Evolutionary conservation across 1,140 invertebrate species (phyloP).

Genomic region (Acromyrmex heyeri): DNA sequence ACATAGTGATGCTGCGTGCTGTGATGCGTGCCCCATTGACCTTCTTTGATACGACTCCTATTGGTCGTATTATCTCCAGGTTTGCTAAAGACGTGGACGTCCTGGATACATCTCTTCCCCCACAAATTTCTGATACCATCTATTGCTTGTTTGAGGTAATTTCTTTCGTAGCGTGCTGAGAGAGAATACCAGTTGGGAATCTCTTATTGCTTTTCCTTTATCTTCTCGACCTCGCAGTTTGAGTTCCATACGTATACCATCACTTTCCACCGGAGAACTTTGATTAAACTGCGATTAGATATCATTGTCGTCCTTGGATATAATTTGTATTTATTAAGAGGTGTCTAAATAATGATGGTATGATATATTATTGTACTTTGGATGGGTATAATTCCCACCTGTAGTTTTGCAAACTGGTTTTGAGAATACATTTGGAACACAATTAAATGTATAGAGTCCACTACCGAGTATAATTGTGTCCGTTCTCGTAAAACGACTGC

Average conservation of each 20-base stretch:
- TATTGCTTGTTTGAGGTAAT: constrained; percentile 94
- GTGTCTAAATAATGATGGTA: not conserved
- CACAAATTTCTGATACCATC: constrained; percentile 90
- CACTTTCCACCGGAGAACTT: constrained; percentile 27
- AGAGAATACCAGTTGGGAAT: constrained; percentile 41
- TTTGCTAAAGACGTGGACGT: constrained; percentile 94
- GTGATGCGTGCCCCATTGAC: constrained; percentile 92
- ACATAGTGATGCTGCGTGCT: constrained; percentile 91
- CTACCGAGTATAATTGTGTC: constrained; percentile 79
- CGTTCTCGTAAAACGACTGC: constrained; percentile 50
- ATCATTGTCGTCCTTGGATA: not conserved
- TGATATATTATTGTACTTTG: constrained; percentile 21
- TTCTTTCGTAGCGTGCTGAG: constrained; percentile 68
- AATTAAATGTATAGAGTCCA: constrained; percentile 27
- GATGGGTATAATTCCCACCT: not conserved
- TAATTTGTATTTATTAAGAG: constrained; percentile 39
- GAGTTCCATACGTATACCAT: constrained; percentile 33
- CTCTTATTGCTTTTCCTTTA: constrained; percentile 62
- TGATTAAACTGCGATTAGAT: constrained; percentile 20
- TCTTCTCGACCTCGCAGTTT: constrained; percentile 54
- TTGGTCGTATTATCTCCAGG: constrained; percentile 94
- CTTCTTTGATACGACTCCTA: constrained; percentile 96
- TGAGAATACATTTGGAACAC: not conserved
- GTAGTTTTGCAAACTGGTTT: constrained; percentile 15
- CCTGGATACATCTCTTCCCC: constrained; percentile 91